A percentile compares a stretch with the other conserved stretches of the same genome.
Evolutionary conservation across 1,140 invertebrate species (phyloP).

Genomic region (Halesus radiatus): DNA sequence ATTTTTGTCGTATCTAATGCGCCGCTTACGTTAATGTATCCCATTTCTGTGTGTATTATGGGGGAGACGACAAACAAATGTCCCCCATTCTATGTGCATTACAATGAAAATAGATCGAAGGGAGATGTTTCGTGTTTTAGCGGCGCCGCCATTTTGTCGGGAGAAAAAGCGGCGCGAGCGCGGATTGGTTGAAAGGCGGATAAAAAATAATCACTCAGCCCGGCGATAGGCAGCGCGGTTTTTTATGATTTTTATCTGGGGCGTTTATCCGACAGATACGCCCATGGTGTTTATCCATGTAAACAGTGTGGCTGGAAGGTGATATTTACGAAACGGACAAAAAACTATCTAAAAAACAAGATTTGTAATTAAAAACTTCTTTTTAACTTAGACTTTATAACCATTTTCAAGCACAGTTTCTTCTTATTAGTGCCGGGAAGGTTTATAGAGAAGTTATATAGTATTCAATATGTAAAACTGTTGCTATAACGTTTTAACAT

Average conservation of each 20-base stretch:
- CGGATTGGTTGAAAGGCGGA: slow-evolving; percentile 25
- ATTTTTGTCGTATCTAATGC: slow-evolving; percentile 28
- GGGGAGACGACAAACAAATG: slow-evolving; percentile 32
- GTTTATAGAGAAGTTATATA: no score
- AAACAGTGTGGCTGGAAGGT: no score
- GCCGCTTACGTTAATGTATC: slow-evolving; percentile 27
- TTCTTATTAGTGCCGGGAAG: no score
- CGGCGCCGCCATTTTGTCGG: slow-evolving; percentile 3
- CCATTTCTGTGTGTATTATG: slow-evolving; percentile 7
- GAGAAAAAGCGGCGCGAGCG: not conserved
- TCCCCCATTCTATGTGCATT: slow-evolving; percentile 15
- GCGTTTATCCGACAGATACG: not conserved
- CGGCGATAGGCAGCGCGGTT: not conserved
- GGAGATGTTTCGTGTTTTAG: slow-evolving; percentile 3
- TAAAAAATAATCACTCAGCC: not conserved
- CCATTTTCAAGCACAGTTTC: no score
- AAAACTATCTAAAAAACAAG: no score
- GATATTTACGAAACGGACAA: no score
- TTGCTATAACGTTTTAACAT: no score
- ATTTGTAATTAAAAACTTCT: no score
- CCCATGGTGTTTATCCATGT: no score
- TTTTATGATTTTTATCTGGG: not conserved
- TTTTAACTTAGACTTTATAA: no score
- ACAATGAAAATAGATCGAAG: slow-evolving; percentile 13
- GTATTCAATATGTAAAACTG: no score